A percentile compares a stretch with the other conserved stretches of the same genome.
Evolutionary conservation across 2,113 vertebrate species (phyloP).

Genomic region (Odocoileus hemionus): DNA sequence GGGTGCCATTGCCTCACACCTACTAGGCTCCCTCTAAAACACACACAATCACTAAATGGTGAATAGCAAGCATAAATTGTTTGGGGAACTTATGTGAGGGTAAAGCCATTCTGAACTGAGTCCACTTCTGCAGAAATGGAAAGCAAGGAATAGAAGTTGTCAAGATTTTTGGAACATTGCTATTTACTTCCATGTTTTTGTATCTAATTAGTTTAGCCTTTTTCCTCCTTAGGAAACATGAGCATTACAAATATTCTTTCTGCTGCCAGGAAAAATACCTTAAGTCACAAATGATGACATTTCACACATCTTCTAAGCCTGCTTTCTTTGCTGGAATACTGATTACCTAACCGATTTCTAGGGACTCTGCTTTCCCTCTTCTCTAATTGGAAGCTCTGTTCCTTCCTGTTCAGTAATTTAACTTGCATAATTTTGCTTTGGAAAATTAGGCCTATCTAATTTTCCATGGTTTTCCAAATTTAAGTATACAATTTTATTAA

Average conservation of each 20-base stretch:
- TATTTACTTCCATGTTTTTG: neutral
- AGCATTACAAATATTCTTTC: neutral
- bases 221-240: neutral
- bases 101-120: neutral
- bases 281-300: neutral
- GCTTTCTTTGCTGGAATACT: neutral
- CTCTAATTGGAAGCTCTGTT: neutral
- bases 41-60: neutral
- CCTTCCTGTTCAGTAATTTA: neutral
- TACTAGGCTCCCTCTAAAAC: neutral
- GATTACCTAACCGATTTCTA: neutral
- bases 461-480: neutral
- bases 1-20: neutral
- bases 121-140: neutral
- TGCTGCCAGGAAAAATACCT: neutral
- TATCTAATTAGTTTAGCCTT: conserved; percentile 24
- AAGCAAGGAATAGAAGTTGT: neutral
- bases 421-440: conserved; percentile 1
- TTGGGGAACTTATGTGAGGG: neutral
- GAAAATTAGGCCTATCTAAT: neutral
- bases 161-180: neutral
- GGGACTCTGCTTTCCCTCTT: neutral
- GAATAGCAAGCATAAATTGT: neutral
- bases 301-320: neutral
- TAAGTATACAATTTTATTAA: neutral